These are phyloP conservation scores for Sorex maritimensis DNA, from an alignment of 2,797 vertebrate genomes.

Conservation along the genomic window DNA sequence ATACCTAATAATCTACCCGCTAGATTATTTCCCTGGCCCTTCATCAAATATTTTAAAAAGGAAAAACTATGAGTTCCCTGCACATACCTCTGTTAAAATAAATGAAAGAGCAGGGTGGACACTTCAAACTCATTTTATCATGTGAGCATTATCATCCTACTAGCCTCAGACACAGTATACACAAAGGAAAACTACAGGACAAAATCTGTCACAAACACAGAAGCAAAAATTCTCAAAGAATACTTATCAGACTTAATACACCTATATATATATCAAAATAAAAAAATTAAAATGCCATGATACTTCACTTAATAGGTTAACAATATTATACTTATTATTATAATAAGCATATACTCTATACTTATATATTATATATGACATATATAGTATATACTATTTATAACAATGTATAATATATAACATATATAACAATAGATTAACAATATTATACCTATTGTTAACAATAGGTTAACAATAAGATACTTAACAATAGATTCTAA, in stretches of 20 bases:
- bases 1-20: too few species aligned
- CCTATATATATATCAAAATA: neutral
- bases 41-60: neutral
- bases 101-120: neutral
- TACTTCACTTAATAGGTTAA: neutral
- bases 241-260: neutral
- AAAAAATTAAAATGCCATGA: neutral
- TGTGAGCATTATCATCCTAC: accelerated
- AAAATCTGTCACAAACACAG: neutral
- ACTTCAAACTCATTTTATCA: neutral
- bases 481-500: neutral
- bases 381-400: too few species aligned
- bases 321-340: too few species aligned
- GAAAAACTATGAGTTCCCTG: neutral
- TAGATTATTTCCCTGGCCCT: too few species aligned
- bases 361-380: too few species aligned
- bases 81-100: neutral
- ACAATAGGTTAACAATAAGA: too few species aligned
- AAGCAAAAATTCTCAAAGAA: neutral
- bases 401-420: too few species aligned
- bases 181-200: neutral
- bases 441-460: too few species aligned
- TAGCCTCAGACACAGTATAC: neutral
- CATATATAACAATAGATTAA: too few species aligned
- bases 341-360: too few species aligned